Evolutionary conservation across 1,140 invertebrate genomes (phyloP).

Genomic region (Coenobita brevimanus): DNA sequence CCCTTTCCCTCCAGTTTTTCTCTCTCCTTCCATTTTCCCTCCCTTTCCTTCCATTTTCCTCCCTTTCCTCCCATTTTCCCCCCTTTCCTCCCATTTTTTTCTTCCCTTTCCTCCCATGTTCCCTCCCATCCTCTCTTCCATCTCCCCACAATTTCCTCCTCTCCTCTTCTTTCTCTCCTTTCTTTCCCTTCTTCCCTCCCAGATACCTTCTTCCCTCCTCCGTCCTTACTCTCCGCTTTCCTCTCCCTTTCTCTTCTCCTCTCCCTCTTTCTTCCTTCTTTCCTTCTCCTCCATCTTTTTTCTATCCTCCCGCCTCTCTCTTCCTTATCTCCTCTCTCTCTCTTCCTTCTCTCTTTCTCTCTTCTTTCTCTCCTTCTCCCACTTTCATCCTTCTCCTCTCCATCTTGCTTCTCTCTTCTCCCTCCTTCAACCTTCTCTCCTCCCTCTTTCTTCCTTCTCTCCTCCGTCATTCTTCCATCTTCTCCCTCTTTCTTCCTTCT

Average conservation of each 20-base stretch:
- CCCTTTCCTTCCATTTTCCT: not conserved
- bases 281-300: not conserved
- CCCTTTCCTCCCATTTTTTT: not conserved
- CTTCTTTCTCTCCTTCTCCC: not conserved
- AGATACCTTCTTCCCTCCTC: not conserved
- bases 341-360: no score
- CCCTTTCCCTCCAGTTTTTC: not conserved
- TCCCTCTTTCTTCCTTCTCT: not conserved
- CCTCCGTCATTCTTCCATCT: not conserved
- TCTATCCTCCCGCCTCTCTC: not conserved
- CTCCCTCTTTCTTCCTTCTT: not conserved
- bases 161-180: not conserved
- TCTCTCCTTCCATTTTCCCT: not conserved
- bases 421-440: not conserved
- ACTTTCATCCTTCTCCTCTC: not conserved
- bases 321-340: not conserved
- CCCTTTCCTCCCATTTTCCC: not conserved
- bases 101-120: not conserved
- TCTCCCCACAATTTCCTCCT: not conserved
- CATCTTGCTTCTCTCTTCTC: not conserved
- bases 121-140: no score
- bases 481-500: not conserved
- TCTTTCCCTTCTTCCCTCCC: not conserved
- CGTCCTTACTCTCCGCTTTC: no score
- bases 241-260: not conserved